phyloP scores from a whole-genome alignment of 2,888 invertebrate species.

The Harpagoxenus sublaevis region DNA sequence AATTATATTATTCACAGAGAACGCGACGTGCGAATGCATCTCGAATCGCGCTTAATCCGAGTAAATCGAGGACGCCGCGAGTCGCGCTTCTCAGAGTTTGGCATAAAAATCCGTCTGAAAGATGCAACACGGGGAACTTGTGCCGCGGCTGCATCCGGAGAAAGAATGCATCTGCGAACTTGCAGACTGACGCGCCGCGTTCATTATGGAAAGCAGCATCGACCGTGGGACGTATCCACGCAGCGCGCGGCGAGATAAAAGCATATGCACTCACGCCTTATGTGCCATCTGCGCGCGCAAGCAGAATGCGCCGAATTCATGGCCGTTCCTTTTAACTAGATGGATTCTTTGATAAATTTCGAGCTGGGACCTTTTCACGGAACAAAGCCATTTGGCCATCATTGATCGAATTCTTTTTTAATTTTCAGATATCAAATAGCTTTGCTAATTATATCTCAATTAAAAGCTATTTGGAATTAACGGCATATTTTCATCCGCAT shows the following conservation, averaged over 20 bases:
- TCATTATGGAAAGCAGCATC: slow-evolving; percentile 63
- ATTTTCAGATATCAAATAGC: not conserved
- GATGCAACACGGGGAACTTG: slow-evolving; percentile 32
- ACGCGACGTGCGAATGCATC: slow-evolving; percentile 16
- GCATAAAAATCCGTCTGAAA: slow-evolving; percentile 44
- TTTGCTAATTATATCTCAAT: not conserved
- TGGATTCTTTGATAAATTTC: slow-evolving; percentile 15
- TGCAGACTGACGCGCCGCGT: slow-evolving; percentile 51
- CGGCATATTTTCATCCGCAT: not conserved
- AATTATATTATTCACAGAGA: not conserved
- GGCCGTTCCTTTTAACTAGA: slow-evolving; percentile 1
- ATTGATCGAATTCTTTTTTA: not conserved
- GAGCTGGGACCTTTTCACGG: not conserved
- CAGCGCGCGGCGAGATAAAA: slow-evolving; percentile 60
- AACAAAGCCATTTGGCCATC: not conserved
- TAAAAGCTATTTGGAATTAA: not conserved
- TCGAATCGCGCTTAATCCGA: slow-evolving; percentile 35
- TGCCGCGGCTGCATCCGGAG: not conserved
- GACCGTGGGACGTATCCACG: slow-evolving; percentile 25
- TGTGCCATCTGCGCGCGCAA: not conserved
- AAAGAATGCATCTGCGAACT: slow-evolving; percentile 18
- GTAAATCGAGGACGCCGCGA: slow-evolving; percentile 17
- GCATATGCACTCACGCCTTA: slow-evolving; percentile 52
- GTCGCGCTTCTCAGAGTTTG: not conserved
- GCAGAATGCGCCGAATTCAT: not conserved